phyloP scores from a whole-genome alignment of 2,797 vertebrate genomes.

The Denticeps clupeoides region DNA sequence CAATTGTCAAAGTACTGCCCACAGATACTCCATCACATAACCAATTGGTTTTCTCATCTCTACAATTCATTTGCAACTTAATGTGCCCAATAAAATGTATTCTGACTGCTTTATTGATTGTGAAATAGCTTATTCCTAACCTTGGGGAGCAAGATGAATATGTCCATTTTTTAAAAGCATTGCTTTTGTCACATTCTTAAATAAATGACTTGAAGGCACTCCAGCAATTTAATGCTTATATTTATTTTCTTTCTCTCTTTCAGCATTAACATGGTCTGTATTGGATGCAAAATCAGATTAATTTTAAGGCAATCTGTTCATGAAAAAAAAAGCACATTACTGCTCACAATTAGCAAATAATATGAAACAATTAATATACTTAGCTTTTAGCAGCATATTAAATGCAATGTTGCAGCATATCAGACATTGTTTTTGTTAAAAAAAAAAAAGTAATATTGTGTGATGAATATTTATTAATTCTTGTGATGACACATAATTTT shows the following conservation, averaged over 20 bases:
- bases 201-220: constrained; percentile 32
- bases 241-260: not conserved
- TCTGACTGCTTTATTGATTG: constrained; percentile 64
- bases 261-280: not conserved
- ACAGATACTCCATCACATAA: constrained; percentile 67
- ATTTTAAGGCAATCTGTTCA: too few relatives aligned
- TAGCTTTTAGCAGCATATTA: too few relatives aligned
- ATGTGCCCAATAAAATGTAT: constrained; percentile 58
- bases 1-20: constrained; percentile 59
- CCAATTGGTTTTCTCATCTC: constrained; percentile 59
- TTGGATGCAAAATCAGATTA: not conserved
- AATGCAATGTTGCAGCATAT: too few relatives aligned
- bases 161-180: constrained; percentile 39
- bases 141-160: constrained; percentile 47
- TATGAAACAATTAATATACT: too few relatives aligned
- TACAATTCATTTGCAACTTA: constrained; percentile 67
- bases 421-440: too few relatives aligned
- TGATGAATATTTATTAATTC: too few relatives aligned
- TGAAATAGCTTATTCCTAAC: constrained; percentile 60
- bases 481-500: too few relatives aligned
- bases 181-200: constrained; percentile 29
- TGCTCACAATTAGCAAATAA: too few relatives aligned
- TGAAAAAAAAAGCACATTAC: too few relatives aligned
- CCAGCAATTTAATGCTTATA: not conserved
- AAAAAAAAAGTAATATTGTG: too few relatives aligned